Base-by-base conservation (phyloP, 2,888 invertebrate species). In the Diogma glabrata region DNA sequence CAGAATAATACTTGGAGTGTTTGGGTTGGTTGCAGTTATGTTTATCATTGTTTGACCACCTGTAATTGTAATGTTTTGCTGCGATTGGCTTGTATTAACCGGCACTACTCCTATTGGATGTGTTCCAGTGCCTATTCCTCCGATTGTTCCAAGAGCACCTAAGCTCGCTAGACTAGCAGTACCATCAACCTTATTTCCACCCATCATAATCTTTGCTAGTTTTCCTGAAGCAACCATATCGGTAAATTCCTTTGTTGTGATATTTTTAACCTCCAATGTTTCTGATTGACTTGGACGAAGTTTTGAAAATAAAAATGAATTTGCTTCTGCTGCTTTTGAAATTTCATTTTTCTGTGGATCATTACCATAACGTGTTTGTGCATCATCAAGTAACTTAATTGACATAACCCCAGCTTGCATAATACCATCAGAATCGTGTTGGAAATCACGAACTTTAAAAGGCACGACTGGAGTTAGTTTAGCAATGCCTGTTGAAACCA, bases 261-360 rank as follows among this genome's bases (percentile, higher is more conserved):
- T 22, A 22, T 43, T 43, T 9, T 43, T 22, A 22, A 22, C 23
- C 7, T 20, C n/a, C 7, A 43, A 14, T 9, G 43, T 43, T 12
- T 43, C 43, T 9, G 43, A 43, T 43, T 43, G 20, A 23, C 43
- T 43, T 20, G 43, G 43, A 43, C 43, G 43, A 20, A 43, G 23
- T n/a, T 43, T 43, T 23, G 23, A 22, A 43, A 22, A 22, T 8
- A 43, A 12, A 22, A 22, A 43, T 14, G 6, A 14, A n/a, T 43
- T 43, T 7, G 43, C 43, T 22, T 43, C 43, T n/a, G 43, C 43
- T 23, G 43, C 43, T 23, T 43, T 43, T n/a, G 43, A 12, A n/a
- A 43, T 43, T 14, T 43, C 43, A n/a, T 43, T 43, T 14, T 22
- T 43, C 23, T 43, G 43, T n/a, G 43, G 43, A 43, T 43, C 43